These are phyloP conservation scores for Delichon dasypus DNA, from an alignment of 2,797 vertebrate genomes.

Conservation along the genomic window DNA sequence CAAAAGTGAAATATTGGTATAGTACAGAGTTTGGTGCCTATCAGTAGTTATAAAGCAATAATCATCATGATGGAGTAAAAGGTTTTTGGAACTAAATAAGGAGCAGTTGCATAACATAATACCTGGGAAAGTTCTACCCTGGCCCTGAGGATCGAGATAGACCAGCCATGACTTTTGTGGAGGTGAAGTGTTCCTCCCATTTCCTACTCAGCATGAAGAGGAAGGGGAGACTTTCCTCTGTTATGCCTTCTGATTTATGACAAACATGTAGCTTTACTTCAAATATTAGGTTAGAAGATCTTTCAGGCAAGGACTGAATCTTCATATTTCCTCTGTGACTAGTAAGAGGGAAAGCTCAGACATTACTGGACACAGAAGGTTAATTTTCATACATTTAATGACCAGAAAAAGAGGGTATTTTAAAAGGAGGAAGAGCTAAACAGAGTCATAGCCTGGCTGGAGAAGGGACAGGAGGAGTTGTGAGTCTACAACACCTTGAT, in stretches of 20 bases:
- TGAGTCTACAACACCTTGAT: neutral
- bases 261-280: neutral
- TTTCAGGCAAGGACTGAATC: neutral
- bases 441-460: neutral
- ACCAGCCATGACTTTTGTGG: neutral
- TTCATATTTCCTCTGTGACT: neutral
- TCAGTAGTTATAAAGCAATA: neutral
- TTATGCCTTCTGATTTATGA: neutral
- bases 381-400: neutral
- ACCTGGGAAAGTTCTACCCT: neutral
- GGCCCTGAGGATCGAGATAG: neutral
- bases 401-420: neutral
- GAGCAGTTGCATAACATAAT: neutral
- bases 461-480: neutral
- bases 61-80: neutral
- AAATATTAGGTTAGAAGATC: neutral
- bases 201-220: neutral
- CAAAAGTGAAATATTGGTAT: neutral
- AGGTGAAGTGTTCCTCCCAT: neutral
- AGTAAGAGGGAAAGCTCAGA: neutral
- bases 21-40: neutral
- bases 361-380: neutral
- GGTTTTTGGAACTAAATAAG: neutral
- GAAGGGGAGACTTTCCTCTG: neutral
- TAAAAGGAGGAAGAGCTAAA: neutral